phyloP scores from a whole-genome alignment of 2,113 vertebrate genomes.

The Seriola rivoliana region DNA sequence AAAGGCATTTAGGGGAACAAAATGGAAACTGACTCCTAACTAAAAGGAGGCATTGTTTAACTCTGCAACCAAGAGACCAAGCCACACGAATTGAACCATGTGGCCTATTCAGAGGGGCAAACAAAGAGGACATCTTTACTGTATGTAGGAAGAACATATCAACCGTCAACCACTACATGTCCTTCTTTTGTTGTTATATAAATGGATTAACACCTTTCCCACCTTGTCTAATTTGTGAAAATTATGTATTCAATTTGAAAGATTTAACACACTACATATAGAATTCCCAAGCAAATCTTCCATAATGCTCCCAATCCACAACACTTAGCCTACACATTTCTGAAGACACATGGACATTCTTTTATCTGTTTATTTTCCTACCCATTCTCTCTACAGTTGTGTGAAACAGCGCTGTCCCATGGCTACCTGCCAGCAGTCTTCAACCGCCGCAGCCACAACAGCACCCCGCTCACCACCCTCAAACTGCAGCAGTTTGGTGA shows the following conservation, averaged over 20 bases:
- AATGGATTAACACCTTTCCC: neutral
- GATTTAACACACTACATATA: neutral
- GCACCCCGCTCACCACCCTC: constrained; percentile 87
- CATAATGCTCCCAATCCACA: neutral
- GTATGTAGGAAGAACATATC: neutral
- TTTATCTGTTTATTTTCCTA: neutral
- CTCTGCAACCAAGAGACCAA: constrained; percentile 9
- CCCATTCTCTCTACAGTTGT: constrained; percentile 77
- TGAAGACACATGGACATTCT: neutral
- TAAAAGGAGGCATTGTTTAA: constrained; percentile 27
- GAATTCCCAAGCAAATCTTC: neutral
- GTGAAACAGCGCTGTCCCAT: constrained; percentile 83
- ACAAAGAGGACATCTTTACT: neutral
- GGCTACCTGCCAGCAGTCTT: constrained; percentile 89
- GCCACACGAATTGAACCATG: neutral
- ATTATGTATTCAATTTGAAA: neutral
- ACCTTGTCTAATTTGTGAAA: neutral
- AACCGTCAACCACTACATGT: neutral
- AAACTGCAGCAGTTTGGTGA: constrained; percentile 90
- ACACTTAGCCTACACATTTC: too few species aligned
- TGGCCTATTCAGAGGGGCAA: neutral
- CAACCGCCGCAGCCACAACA: constrained; percentile 90
- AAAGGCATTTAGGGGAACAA: constrained; percentile 10
- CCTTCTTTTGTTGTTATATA: neutral
- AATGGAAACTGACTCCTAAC: constrained; percentile 16